Percentiles rank a stretch among this genome's conserved stretches.
Conservation (phyloP, 2,113 vertebrate species). For the Philantomba maxwellii region DNA sequence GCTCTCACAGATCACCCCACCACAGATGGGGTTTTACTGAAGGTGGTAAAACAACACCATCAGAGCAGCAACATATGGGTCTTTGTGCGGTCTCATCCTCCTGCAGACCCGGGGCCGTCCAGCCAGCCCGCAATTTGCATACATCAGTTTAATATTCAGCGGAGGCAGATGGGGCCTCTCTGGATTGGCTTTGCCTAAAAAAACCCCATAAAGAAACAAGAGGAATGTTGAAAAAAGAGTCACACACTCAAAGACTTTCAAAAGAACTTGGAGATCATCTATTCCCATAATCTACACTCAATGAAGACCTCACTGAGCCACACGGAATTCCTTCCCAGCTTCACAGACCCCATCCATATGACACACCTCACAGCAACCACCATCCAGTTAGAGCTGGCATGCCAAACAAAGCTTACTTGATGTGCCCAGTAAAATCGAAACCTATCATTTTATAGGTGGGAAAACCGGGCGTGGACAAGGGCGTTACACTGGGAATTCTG, state of each 20-base stretch:
- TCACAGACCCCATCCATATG: background rate
- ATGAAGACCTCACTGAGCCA: background rate
- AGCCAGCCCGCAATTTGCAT: constrained; percentile 61
- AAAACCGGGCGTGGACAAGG: background rate
- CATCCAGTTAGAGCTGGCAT: background rate
- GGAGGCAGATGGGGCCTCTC: constrained; percentile 68
- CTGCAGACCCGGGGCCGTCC: constrained; percentile 41
- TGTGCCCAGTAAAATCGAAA: background rate
- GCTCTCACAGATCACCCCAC: constrained; percentile 54
- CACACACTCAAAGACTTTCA: background rate
- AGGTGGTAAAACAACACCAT: constrained; percentile 56
- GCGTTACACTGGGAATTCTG: fast-evolving
- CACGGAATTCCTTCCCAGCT: background rate
- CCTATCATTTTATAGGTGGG: background rate
- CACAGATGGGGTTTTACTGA: constrained; percentile 75
- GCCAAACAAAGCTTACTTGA: background rate
- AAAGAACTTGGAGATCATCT: background rate
- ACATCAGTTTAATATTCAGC: constrained; percentile 61
- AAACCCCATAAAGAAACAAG: background rate
- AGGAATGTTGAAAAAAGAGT: background rate
- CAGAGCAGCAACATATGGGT: constrained; percentile 65
- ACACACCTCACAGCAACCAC: background rate
- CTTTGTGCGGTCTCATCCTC: constrained; percentile 60
- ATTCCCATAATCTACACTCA: fast-evolving
- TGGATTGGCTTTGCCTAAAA: background rate